Evolutionary conservation across 2,797 vertebrate species (phyloP), one percentile per base, ranked within the genome.

Genomic region (Diplodus sargus): DNA sequence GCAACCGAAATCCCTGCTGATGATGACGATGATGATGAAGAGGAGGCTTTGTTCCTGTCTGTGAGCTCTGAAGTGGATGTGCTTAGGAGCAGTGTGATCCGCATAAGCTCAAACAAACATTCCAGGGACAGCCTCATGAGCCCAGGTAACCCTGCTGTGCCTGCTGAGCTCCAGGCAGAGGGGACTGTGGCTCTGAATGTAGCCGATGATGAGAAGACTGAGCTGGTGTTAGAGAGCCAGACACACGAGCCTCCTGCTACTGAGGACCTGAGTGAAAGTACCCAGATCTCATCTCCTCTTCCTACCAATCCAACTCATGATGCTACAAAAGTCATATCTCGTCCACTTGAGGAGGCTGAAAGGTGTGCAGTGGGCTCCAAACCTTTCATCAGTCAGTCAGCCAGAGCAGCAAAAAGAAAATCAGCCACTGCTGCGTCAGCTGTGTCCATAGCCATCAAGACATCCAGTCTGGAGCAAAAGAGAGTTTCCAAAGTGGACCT

Each of bases 401-500:
- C 39, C 2, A 64, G 74, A 70, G 48, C 69, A 5, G 52, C 58
- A 25, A 89, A 64, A 74, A 17, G n/a, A 70, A 78, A 62, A 78
- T 16, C 52, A 54, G 39, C 43, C 57, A 17, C 28, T 45, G 20
- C 58, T 20, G 15, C 76, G 23, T 22, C 70, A n/a, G 1, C 47
- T 48, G 0, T 74, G 43, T 16, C 12, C 18, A 82, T 86, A 56
- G 71, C 83, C n/a, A 81, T 72, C 74, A 95, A 93, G 89, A 62
- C 76, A 0, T 91, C 85, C 23, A 94, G 91, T 81, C 82, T 70
- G 0, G 95, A 96, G 51, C 86, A 93, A 6, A 93, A 96, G 83
- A 95, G 89, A 81, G 95, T 95, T 73, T 95, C 96, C 30, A 96
- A 93, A 90, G 93, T 94, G 34, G 96, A 97, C 85, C 94, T 96